phyloP scores from a whole-genome alignment of 2,113 vertebrate species.

The Amphiprion percula region DNA sequence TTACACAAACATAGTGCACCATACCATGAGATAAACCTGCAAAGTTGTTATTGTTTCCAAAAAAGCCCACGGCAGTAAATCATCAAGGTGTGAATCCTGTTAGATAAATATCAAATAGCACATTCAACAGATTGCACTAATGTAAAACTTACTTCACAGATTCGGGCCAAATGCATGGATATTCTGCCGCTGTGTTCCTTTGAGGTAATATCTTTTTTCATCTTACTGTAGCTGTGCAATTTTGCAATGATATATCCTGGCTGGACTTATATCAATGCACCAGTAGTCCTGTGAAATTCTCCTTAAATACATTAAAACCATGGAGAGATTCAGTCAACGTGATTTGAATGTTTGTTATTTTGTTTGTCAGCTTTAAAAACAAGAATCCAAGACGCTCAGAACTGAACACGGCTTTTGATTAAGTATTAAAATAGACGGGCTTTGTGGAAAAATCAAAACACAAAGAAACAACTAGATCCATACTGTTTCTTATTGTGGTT shows the following conservation, averaged over 20 bases:
- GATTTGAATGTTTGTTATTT: background rate
- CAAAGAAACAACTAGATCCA: constrained; percentile 5
- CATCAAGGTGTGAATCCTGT: constrained; percentile 24
- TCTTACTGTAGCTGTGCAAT: constrained; percentile 25
- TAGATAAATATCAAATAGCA: constrained; percentile 52
- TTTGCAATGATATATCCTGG: constrained; percentile 30
- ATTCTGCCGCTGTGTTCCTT: constrained; percentile 25
- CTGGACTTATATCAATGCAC: constrained; percentile 17
- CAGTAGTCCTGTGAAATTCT: constrained; percentile 24
- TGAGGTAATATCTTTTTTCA: constrained; percentile 15
- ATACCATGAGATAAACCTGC: constrained; percentile 26
- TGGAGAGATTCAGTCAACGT: constrained; percentile 38
- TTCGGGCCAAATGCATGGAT: constrained; percentile 37
- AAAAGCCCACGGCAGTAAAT: constrained; percentile 20
- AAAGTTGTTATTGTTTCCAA: constrained; percentile 32
- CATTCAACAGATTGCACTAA: constrained; percentile 35
- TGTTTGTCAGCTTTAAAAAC: constrained; percentile 31
- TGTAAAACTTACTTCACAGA: constrained; percentile 45
- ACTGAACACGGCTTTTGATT: constrained; percentile 22
- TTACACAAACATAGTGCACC: constrained; percentile 20
- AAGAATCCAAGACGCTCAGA: constrained; percentile 19
- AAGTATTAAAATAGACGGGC: constrained; percentile 6
- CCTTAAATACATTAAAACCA: constrained; percentile 8
- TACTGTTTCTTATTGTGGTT: background rate
- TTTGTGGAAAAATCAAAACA: background rate